Base-by-base conservation (phyloP, 2,888 invertebrate species). In the Oscheius onirici region DNA sequence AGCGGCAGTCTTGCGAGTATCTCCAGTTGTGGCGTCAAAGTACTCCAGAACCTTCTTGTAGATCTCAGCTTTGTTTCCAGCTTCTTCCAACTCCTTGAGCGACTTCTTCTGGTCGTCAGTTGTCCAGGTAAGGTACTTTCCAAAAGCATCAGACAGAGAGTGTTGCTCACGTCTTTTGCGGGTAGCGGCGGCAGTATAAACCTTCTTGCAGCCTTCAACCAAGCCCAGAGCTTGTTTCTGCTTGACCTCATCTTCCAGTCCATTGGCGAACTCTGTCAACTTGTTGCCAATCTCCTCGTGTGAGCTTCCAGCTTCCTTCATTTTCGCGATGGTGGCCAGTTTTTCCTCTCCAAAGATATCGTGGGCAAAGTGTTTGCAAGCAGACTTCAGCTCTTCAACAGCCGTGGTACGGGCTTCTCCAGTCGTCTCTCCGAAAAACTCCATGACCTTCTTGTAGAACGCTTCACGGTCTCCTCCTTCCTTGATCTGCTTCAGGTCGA, bases 301-400 rank as follows among this genome's bases (percentile, higher is more conserved):
- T 13, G 63, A 67, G 10, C 77, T 66, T 1, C 83, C 83, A 40
- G 63, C 65, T 63, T 83, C 83, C 63, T 77, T 78, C 74, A 83
- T 54, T 41, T 58, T 55, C 63, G 78, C 77, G 49, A 83, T 41
- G 54, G 77, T 75, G 13, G 54, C 67, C 6, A 76, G 71, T 34
- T 77, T 76, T 2, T 76, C 80, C n/a, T 79, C 77, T 15, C 83
- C 83, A 28, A 83, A 82, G 41, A 49, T 69, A 69, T 54, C 60
- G 70, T 66, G 74, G 68, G 71, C 71, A 69, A 46, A 75, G 68
- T 71, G 71, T 46, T 70, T 78, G 60, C 81, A 83, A 44, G 71
- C 77, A 26, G 61, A 54, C 61, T 74, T 69, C 46, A 74, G 63
- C 57, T 74, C 67, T 13, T 49, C 70, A 22, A 43, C 40, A 8